Conservation (phyloP, 1,140 invertebrate species). For the Zelostemma sp. region DNA sequence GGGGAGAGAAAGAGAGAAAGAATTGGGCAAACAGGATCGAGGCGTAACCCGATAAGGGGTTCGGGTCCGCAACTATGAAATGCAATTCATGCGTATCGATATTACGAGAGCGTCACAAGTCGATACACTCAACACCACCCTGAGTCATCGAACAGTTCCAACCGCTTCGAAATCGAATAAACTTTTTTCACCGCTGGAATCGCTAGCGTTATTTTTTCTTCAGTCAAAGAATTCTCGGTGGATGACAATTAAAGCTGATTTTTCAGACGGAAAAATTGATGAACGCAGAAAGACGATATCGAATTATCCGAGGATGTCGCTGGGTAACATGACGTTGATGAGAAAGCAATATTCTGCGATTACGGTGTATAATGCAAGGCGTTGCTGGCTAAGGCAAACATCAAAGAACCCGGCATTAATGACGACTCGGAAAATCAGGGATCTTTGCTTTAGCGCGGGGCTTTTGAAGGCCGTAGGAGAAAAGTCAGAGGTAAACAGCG, state of each 20-base stretch:
- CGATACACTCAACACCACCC: conserved; percentile 4
- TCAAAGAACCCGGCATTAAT: conserved; percentile 40
- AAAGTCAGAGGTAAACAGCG: conserved; percentile 33
- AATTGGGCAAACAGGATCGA: conserved; percentile 22
- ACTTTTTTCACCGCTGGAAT: no score
- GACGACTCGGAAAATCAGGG: conserved; percentile 34
- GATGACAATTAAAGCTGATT: no score
- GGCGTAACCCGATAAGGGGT: conserved; percentile 20
- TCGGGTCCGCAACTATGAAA: conserved; percentile 21
- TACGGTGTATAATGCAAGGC: conserved; percentile 33
- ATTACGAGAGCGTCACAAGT: conserved; percentile 28
- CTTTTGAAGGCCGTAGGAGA: conserved; percentile 22
- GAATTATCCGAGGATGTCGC: conserved; percentile 23
- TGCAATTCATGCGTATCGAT: conserved; percentile 33
- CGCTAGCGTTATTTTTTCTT: no score
- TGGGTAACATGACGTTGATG: conserved; percentile 23
- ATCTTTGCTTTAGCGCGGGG: conserved; percentile 22
- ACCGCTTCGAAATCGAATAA: no score
- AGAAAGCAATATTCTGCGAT: conserved; percentile 33
- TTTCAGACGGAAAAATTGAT: no score
- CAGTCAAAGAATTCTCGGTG: no score
- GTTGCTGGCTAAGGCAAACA: conserved; percentile 30
- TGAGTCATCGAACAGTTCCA: not conserved
- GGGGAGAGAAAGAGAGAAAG: not conserved
- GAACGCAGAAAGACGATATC: conserved; percentile 13